Evolutionary conservation across 1,140 invertebrate genomes (phyloP).

Genomic region (Bemisia tabaci): DNA sequence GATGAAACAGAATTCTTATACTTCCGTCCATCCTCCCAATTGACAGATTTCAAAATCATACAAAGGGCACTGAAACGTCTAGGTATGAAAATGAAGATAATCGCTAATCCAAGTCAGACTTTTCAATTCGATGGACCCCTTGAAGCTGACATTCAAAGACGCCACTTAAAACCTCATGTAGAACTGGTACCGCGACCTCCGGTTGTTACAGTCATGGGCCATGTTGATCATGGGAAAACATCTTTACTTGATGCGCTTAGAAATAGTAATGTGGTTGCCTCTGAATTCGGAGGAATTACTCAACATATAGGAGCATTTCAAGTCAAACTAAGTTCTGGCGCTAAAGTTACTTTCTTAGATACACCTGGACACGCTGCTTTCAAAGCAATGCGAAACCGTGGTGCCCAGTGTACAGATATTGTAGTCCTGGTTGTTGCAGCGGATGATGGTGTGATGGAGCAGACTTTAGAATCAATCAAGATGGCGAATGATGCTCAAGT

Average conservation of each 20-base stretch:
- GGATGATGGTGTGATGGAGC: constrained; percentile 97
- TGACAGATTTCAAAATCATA: constrained; percentile 21
- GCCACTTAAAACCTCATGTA: constrained; percentile 45
- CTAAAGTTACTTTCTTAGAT: constrained; percentile 95
- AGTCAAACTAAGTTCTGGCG: constrained; percentile 40
- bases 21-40: background rate
- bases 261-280: constrained; percentile 68
- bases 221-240: constrained; percentile 99
- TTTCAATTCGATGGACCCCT: background rate
- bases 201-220: constrained; percentile 97
- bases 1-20: background rate
- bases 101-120: background rate
- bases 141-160: constrained; percentile 29
- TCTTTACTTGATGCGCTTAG: constrained; percentile 85
- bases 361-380: constrained; percentile 99
- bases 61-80: background rate
- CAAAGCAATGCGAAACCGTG: constrained; percentile 75
- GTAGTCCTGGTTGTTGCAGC: constrained; percentile 94
- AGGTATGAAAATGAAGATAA: background rate
- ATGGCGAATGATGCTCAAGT: constrained; percentile 67
- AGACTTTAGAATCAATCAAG: constrained; percentile 71
- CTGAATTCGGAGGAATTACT: constrained; percentile 98
- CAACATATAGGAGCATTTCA: constrained; percentile 99
- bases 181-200: constrained; percentile 57
- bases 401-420: constrained; percentile 86